Evolutionary conservation across 2,113 vertebrate genomes (phyloP), one percentile per base, ranked within the genome.

Genomic region (Vidua chalybeata): DNA sequence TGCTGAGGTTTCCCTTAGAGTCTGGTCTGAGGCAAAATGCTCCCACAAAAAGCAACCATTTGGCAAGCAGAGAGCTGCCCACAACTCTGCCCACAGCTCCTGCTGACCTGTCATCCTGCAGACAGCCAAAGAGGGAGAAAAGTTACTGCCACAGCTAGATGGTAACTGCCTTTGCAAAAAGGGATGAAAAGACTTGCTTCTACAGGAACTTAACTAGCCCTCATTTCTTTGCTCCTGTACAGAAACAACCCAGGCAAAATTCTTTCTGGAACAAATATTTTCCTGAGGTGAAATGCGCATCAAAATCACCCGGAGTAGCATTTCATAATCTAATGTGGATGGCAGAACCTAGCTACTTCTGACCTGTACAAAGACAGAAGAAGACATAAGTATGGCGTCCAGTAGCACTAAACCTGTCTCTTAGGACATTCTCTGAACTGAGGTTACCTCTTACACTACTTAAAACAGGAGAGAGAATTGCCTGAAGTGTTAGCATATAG

Each of bases 251-350:
- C 41, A 61, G 23, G 39, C 28, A 72, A 89, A 87, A 73, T 62
- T 41, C 30, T 37, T 72, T 66, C 41, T 51, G 31, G 30, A 89
- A 27, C 19, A 75, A 76, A 43, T 41, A 28, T 83, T 89, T 84
- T 90, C 48, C 66, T 21, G 58, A 84, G 21, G 35, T 84, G 67
- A 72, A 92, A 87, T 22, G 20, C 7, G 11, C 62, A 49, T 92
- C 54, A 80, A 82, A 94, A 94, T 52, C 27, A 41, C 15, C 0
- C 0, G 37, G n/a, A 64, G 37, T 7, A 69, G 21, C 0, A 0
- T 77, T 79, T 93, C 43, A 81, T 85, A 96, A 93, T 41, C 43
- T 27, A 33, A 48, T 23, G 10, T 15, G 35, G 31, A 49, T 71
- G 48, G 55, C 56, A 94, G 43, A 73, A 83, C 20, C 39, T n/a